phyloP scores from a whole-genome alignment of 2,888 invertebrate genomes.

The Myathropa florea region DNA sequence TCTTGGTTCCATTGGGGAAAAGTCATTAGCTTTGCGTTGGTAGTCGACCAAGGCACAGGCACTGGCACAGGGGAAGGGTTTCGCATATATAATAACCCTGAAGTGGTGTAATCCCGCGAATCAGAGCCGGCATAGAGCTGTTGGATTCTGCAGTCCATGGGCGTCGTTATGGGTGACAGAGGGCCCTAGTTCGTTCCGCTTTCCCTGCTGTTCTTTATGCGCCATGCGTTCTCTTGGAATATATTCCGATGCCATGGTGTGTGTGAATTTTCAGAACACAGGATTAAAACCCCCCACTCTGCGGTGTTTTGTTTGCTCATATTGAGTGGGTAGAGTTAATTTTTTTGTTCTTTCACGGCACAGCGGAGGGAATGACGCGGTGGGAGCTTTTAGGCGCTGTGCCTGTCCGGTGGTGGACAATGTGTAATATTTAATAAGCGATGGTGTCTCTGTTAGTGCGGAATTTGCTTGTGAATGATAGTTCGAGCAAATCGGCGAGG shows the following conservation, averaged over 20 bases:
- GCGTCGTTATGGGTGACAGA: background rate
- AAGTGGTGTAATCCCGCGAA: background rate
- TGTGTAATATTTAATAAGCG: background rate
- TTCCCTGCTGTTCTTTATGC: background rate
- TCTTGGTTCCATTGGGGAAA: conserved; percentile 5
- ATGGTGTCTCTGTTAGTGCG: background rate
- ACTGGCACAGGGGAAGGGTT: background rate
- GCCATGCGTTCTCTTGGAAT: background rate
- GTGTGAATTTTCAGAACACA: background rate
- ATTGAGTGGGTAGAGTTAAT: background rate
- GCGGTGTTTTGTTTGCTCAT: background rate
- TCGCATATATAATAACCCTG: background rate
- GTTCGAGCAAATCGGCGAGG: too few relatives aligned
- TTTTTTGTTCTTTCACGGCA: background rate
- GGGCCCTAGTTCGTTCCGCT: background rate
- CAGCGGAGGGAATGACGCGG: background rate
- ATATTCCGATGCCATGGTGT: background rate
- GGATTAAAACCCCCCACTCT: background rate
- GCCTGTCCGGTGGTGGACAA: background rate
- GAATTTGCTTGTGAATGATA: background rate
- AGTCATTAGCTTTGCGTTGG: conserved; percentile 19
- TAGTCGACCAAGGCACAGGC: background rate
- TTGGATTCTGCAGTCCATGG: background rate
- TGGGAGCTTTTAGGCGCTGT: background rate
- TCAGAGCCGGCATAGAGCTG: background rate